Conservation (phyloP, 2,113 vertebrate genomes). For the Glaucidium brasilianum region DNA sequence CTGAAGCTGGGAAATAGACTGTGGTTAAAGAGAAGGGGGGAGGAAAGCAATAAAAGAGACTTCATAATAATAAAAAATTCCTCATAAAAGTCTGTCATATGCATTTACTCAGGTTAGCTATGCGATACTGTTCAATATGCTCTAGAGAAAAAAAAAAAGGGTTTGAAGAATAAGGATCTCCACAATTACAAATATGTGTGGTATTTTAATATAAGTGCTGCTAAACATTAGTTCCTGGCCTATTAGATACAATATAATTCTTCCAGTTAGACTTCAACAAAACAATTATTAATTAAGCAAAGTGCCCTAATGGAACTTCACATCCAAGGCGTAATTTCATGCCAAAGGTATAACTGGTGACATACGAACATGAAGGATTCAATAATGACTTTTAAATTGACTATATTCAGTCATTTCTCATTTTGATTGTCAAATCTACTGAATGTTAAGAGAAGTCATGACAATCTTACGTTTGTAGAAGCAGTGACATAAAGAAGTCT, state of each 20-base stretch:
- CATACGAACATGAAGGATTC: not conserved
- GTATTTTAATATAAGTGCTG: not conserved
- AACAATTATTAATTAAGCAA: not conserved
- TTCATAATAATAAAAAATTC: slow-evolving; percentile 22
- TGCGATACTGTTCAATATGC: not conserved
- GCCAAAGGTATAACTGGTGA: not conserved
- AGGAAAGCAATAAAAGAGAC: not conserved
- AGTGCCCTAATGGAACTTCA: not conserved
- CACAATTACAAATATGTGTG: not conserved
- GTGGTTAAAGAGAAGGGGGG: not conserved
- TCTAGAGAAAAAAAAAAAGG: not conserved
- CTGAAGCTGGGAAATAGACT: not conserved
- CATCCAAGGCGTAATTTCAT: not conserved
- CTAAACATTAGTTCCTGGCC: not conserved
- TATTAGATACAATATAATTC: not conserved
- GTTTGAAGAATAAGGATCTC: not conserved
- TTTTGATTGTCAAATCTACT: not conserved
- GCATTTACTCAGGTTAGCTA: slow-evolving; percentile 7
- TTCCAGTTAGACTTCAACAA: not conserved
- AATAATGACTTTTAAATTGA: not conserved
- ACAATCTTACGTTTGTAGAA: not conserved
- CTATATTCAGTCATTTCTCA: not conserved
- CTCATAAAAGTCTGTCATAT: slow-evolving; percentile 6
- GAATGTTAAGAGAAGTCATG: not conserved
- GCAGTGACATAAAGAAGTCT: not conserved